Base-by-base conservation (phyloP, 2,113 vertebrate species). In the Chamaetylas fuelleborni region DNA sequence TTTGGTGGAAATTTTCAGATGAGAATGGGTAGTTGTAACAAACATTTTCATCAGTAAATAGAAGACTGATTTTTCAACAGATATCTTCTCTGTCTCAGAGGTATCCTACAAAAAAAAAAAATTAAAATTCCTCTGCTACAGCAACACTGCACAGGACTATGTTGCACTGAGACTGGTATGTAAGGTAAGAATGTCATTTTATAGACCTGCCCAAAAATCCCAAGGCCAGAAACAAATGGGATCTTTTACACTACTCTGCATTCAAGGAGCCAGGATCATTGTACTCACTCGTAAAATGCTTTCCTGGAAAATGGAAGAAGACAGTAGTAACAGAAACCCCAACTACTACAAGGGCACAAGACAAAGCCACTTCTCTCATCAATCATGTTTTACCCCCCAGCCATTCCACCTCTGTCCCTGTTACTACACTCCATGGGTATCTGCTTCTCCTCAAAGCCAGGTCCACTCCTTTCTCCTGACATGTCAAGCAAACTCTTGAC, bases 1-100 rank as follows among this genome's bases (percentile, higher is more conserved):
- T 95, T 96, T 98, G 28, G 98, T 99, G 64, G 98, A 98, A 38
- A 95, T 97, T 95, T 98, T 99, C 73, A 99, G 97, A 12, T 98
- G 98, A 62, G 86, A 82, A 60, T 96, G 98, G 79, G 93, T 97
- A 96, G 98, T 98, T 84, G 97, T 98, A 67, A 98, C 98, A 96
- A 99, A 99, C 99, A 99, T 99, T 97, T 99, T 99, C 96, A 99
- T 98, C 80, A 99, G 95, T 76, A 99, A 96, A 93, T 99, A 99
- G 93, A 99, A 98, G 5, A 99, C 98, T 0, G 99, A 99, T 79
- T 98, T 98, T 81, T 99, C 98, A 34, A 97, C 98, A 84, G 97
- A 90, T 6, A 88, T 56, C 8, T 98, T 96, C 42, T 98, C 98
- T 42, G 94, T 33, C 57, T 98, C 98, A 17, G 95, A 94, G 45